Percentiles rank a stretch among this genome's conserved stretches.
Evolutionary conservation across 2,113 vertebrate species (phyloP).

Genomic region (Dicaeum eximium): DNA sequence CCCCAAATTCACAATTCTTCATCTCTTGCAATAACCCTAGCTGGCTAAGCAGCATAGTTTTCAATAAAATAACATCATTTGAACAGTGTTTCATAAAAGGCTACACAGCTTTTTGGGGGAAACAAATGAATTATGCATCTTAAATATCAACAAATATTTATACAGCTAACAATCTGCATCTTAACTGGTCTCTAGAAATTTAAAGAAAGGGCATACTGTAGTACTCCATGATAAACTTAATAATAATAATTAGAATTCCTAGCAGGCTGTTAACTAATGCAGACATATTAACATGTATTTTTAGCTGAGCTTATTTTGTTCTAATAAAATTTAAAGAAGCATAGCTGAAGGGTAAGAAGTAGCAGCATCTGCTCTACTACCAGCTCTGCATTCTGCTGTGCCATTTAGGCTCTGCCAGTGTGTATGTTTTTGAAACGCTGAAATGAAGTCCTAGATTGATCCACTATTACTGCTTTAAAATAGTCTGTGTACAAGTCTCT

Average conservation of each 20-base stretch:
- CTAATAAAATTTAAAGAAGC: conserved; percentile 66
- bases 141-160: conserved; percentile 67
- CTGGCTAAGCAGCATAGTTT: not conserved
- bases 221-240: conserved; percentile 48
- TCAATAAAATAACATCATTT: not conserved
- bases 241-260: conserved; percentile 72
- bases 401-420: not conserved
- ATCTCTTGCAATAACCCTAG: not conserved
- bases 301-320: conserved; percentile 62
- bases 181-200: conserved; percentile 63
- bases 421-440: not conserved
- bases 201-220: conserved; percentile 44
- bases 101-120: not conserved
- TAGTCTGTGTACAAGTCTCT: not conserved
- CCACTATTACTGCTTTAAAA: not conserved
- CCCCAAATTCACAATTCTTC: not conserved
- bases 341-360: conserved; percentile 55
- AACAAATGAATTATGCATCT: conserved; percentile 65
- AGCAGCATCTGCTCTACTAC: conserved; percentile 49
- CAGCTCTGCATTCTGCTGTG: conserved; percentile 11
- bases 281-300: conserved; percentile 68
- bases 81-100: not conserved
- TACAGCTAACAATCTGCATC: conserved; percentile 57
- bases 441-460: not conserved
- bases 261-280: conserved; percentile 66